phyloP scores from a whole-genome alignment of 2,113 vertebrate genomes.

The Cynopterus brachyotis region DNA sequence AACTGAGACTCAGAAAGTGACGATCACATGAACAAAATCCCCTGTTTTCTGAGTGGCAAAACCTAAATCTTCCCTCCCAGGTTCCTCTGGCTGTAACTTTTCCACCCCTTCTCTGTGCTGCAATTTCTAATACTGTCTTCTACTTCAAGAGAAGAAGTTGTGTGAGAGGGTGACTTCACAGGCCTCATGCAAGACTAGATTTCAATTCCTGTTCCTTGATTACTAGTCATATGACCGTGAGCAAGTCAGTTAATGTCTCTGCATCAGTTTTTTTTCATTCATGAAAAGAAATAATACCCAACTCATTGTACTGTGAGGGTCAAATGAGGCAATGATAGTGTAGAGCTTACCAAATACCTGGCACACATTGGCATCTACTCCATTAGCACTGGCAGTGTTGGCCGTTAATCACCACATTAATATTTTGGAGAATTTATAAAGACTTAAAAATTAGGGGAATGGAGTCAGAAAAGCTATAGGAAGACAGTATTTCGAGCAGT shows the following conservation, averaged over 20 bases:
- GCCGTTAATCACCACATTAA: not conserved
- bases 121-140: not conserved
- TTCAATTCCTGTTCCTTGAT: not conserved
- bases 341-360: not conserved
- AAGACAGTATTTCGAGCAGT: not conserved
- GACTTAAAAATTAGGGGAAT: not conserved
- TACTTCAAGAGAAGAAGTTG: not conserved
- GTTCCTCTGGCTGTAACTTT: not conserved
- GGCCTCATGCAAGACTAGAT: not conserved
- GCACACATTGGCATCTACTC: not conserved
- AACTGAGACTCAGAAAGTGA: not conserved
- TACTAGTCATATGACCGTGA: not conserved
- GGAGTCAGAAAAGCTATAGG: not conserved
- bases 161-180: not conserved
- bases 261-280: not conserved
- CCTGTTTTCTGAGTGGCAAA: not conserved
- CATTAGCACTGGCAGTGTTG: not conserved
- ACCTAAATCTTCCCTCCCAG: not conserved
- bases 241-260: not conserved
- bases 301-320: not conserved
- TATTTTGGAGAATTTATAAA: not conserved
- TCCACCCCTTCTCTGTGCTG: not conserved
- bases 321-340: not conserved
- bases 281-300: not conserved
- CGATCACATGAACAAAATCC: not conserved